Percentiles rank a stretch among this genome's conserved stretches.
phyloP scores from a whole-genome alignment of 2,113 vertebrate species.

The Girardinichthys multiradiatus region DNA sequence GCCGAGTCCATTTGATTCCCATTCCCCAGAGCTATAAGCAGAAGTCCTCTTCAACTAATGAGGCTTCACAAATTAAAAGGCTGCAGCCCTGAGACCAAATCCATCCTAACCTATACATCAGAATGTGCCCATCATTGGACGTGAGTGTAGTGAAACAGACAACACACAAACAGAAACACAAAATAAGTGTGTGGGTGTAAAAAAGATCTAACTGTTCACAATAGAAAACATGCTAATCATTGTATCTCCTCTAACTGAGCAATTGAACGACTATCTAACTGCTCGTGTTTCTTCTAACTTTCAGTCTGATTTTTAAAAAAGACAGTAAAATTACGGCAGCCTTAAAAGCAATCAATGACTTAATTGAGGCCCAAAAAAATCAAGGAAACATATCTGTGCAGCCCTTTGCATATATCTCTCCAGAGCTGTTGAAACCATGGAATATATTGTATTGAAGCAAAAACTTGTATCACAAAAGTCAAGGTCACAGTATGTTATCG shows the following conservation, averaged over 20 bases:
- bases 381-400: neutral
- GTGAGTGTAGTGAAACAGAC: slow-evolving; percentile 29
- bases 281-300: neutral
- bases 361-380: neutral
- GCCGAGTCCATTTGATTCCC: slow-evolving; percentile 47
- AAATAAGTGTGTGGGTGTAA: slow-evolving; percentile 37
- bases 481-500: no score
- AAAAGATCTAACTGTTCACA: slow-evolving; percentile 41
- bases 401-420: neutral
- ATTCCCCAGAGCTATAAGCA: slow-evolving; percentile 58
- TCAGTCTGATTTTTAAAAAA: neutral
- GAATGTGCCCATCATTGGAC: slow-evolving; percentile 28
- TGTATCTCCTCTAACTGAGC: neutral
- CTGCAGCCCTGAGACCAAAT: slow-evolving; percentile 69
- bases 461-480: no score
- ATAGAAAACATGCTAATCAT: slow-evolving; percentile 30
- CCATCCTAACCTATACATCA: slow-evolving; percentile 58
- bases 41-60: slow-evolving; percentile 69
- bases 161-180: slow-evolving; percentile 24
- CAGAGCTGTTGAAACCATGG: neutral
- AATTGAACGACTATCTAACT: neutral
- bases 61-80: slow-evolving; percentile 77
- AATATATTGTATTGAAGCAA: no score
- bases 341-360: neutral
- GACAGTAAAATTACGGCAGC: no score